Conservation (phyloP, 2,113 vertebrate genomes). For the Gambusia holbrooki region DNA sequence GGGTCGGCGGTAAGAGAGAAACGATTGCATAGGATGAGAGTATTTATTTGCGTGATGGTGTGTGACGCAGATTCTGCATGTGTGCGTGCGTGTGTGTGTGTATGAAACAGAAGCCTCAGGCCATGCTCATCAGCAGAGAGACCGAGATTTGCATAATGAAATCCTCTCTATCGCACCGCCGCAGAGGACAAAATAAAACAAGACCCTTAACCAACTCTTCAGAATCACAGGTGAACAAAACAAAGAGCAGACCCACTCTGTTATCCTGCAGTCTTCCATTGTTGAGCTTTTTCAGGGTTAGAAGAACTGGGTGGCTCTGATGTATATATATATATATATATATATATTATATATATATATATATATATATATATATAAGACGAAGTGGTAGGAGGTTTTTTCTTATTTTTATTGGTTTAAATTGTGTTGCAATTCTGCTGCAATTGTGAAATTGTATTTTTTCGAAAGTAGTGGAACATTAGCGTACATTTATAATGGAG, state of each 20-base stretch:
- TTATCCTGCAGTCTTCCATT: conserved; percentile 42
- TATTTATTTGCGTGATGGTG: conserved; percentile 51
- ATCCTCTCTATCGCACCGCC: conserved; percentile 64
- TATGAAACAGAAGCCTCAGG: conserved; percentile 65
- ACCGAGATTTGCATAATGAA: conserved; percentile 75
- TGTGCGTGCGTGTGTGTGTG: conserved; percentile 44
- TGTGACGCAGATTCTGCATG: conserved; percentile 30
- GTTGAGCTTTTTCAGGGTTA: conserved; percentile 1
- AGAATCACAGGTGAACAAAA: conserved; percentile 58
- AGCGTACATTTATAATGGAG: too few relatives aligned
- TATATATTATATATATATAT: too few relatives aligned
- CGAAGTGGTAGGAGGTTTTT: too few relatives aligned
- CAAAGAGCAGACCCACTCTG: conserved; percentile 32
- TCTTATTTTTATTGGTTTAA: too few relatives aligned
- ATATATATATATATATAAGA: too few relatives aligned
- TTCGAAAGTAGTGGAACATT: too few relatives aligned
- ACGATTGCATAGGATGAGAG: conserved; percentile 40
- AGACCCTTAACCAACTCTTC: conserved; percentile 67
- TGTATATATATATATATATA: not conserved
- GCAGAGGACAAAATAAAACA: conserved; percentile 72
- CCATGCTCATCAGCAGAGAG: conserved; percentile 73
- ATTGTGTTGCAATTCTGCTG: too few relatives aligned
- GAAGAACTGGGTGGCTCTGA: not conserved
- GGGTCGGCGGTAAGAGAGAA: not conserved
- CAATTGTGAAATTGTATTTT: too few relatives aligned